Conservation (phyloP, 2,113 vertebrate species). For the Siphamia tubifer region DNA sequence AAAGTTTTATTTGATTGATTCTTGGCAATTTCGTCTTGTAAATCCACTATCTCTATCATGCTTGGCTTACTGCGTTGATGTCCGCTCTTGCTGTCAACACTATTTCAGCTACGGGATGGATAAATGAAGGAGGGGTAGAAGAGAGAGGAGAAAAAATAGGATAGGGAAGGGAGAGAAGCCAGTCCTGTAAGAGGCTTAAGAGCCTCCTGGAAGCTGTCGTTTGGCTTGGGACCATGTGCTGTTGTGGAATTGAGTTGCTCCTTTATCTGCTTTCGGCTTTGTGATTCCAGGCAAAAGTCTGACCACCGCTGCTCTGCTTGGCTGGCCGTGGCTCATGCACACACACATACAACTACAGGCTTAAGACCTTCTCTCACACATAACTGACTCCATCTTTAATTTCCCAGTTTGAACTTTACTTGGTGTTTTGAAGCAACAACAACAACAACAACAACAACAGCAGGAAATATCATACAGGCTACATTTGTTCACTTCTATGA, state of each 20-base stretch:
- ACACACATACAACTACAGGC: constrained; percentile 50
- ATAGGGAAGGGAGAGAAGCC: constrained; percentile 43
- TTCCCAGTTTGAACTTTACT: constrained; percentile 60
- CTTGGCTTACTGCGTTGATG: constrained; percentile 55
- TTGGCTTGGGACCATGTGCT: constrained; percentile 61
- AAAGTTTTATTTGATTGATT: constrained; percentile 62
- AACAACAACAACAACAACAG: constrained; percentile 24
- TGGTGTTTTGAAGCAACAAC: constrained; percentile 31
- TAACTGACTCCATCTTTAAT: constrained; percentile 66
- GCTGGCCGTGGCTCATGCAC: constrained; percentile 46
- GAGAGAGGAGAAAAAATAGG: constrained; percentile 7
- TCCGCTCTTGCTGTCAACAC: constrained; percentile 29
- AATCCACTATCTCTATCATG: constrained; percentile 58
- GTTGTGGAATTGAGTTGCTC: constrained; percentile 75
- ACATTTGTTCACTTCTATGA: constrained; percentile 29
- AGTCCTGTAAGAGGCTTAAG: constrained; percentile 79
- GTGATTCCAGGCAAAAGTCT: constrained; percentile 69
- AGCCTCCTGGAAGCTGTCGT: constrained; percentile 70
- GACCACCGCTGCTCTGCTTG: constrained; percentile 64
- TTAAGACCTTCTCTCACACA: constrained; percentile 67
- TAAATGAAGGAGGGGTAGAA: constrained; percentile 19
- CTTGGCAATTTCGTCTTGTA: constrained; percentile 46
- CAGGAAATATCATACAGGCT: neutral
- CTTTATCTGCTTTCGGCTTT: constrained; percentile 72
- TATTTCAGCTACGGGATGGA: constrained; percentile 38